These are phyloP conservation scores for Lamproptera curius DNA, from an alignment of 2,888 invertebrate genomes.

Conservation along the genomic window DNA sequence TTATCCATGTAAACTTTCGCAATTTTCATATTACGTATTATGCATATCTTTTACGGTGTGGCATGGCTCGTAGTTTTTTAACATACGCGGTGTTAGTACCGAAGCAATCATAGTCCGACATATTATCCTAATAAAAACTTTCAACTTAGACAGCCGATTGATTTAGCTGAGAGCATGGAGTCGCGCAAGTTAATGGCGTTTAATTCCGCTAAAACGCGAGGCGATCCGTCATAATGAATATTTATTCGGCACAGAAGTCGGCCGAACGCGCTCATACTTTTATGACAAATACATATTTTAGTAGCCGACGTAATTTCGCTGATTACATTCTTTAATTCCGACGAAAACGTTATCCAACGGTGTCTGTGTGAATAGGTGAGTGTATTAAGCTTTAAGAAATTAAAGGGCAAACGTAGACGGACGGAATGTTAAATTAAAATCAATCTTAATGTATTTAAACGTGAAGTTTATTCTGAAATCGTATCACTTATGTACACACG, in stretches of 20 bases:
- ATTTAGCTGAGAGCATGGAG: slow-evolving; percentile 59
- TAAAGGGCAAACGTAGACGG: slow-evolving; percentile 55
- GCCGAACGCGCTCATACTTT: slow-evolving; percentile 75
- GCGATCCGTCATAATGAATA: slow-evolving; percentile 75
- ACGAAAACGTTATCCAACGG: slow-evolving; percentile 49
- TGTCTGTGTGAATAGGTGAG: slow-evolving; percentile 43
- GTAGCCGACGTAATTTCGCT: slow-evolving; percentile 72
- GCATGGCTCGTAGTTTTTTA: too few species aligned
- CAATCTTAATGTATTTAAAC: slow-evolving; percentile 17
- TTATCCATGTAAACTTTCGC: too few species aligned
- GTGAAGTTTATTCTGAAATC: slow-evolving; percentile 18
- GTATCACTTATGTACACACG: slow-evolving; percentile 13
- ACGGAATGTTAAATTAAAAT: slow-evolving; percentile 50
- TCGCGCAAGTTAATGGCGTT: slow-evolving; percentile 63
- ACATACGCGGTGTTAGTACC: too few species aligned
- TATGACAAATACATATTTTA: slow-evolving; percentile 78
- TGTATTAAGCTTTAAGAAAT: slow-evolving; percentile 62
- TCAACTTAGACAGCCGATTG: slow-evolving; percentile 48
- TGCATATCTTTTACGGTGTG: too few species aligned
- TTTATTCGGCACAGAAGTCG: slow-evolving; percentile 71
- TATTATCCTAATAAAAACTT: too few species aligned
- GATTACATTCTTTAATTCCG: slow-evolving; percentile 77
- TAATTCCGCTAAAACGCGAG: slow-evolving; percentile 75
- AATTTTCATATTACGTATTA: too few species aligned
- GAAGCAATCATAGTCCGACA: too few species aligned